Evolutionary conservation across 2,113 vertebrate species (phyloP), one percentile per base, ranked within the genome.

Genomic region (Nematolebias whitei): DNA sequence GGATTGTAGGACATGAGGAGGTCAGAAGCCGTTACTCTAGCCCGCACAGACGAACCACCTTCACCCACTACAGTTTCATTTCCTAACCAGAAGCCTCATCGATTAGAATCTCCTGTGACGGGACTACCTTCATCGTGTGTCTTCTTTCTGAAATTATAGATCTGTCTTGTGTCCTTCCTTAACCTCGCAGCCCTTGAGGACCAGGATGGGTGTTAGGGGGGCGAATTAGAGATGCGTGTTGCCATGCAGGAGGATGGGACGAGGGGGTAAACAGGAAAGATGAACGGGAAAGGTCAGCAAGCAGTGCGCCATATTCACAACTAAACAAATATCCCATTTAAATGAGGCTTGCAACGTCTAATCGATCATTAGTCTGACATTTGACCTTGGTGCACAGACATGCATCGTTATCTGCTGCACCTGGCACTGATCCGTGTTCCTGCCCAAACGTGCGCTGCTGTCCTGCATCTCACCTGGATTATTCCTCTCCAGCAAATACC

Each of bases 401-500:
- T 57, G n/a, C n/a, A 15, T 77, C 70, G 53, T 15, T 75, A 64
- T 59, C 23, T 32, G 14, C 52, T 64, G 35, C 49, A 1, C 9
- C 35, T 6, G 5, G 13, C 59, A 67, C 60, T 59, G 20, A 48
- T 53, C 52, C 53, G 26, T 20, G 39, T 26, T 26, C 44, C 23
- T 26, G 8, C n/a, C 43, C 10, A 18, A 44, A n/a, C 40, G n/a
- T 12, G 19, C 13, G n/a, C 12, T 18, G 51, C 38, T 23, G 26
- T 10, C 54, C 48, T 2, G 12, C 12, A 2, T 12, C 90, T 89
- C 85, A 94, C 93, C 93, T 89, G 93, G 93, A 80, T 90, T 93
- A 68, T 92, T 93, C 50, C 92, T 91, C 85, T 94, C 93, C 77
- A 94, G 89, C 79, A 94, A 89, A 83, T 94, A 94, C 93, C 93